These are phyloP conservation scores for Rhopalosiphum padi DNA, from an alignment of 1,140 invertebrate genomes.

Conservation along the genomic window DNA sequence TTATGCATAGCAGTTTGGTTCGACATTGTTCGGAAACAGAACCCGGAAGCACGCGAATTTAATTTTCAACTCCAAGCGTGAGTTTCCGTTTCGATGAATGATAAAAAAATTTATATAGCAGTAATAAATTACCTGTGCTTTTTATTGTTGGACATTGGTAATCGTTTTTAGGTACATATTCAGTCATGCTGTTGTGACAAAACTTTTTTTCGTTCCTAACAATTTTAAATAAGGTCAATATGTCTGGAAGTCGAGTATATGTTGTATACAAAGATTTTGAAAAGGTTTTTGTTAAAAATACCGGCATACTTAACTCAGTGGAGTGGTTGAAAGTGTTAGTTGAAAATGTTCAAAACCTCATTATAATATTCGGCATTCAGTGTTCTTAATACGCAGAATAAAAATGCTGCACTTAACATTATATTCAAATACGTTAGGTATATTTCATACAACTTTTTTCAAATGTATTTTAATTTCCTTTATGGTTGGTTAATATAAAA, in stretches of 20 bases:
- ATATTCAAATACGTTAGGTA: background rate
- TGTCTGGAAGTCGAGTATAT: slow-evolving; percentile 6
- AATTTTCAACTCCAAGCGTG: slow-evolving; percentile 17
- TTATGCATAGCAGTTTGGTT: background rate
- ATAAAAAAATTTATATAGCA: background rate
- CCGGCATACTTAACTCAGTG: background rate
- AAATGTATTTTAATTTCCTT: background rate
- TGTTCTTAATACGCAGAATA: slow-evolving; percentile 18
- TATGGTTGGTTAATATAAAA: background rate
- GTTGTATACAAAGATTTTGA: background rate
- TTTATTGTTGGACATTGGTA: background rate
- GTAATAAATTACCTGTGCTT: slow-evolving; percentile 24
- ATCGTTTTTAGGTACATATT: background rate
- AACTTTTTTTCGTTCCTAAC: background rate
- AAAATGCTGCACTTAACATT: background rate
- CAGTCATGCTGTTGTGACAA: background rate
- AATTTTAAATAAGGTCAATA: background rate
- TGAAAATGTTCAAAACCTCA: slow-evolving; percentile 26
- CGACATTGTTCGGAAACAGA: background rate
- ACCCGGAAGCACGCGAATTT: slow-evolving; percentile 33
- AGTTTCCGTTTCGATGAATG: background rate
- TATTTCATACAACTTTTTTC: background rate
- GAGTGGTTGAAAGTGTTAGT: background rate
- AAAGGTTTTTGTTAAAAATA: background rate
- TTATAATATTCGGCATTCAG: slow-evolving; percentile 12